phyloP scores from a whole-genome alignment of 1,140 invertebrate species.

The Armadillidium nasatum region DNA sequence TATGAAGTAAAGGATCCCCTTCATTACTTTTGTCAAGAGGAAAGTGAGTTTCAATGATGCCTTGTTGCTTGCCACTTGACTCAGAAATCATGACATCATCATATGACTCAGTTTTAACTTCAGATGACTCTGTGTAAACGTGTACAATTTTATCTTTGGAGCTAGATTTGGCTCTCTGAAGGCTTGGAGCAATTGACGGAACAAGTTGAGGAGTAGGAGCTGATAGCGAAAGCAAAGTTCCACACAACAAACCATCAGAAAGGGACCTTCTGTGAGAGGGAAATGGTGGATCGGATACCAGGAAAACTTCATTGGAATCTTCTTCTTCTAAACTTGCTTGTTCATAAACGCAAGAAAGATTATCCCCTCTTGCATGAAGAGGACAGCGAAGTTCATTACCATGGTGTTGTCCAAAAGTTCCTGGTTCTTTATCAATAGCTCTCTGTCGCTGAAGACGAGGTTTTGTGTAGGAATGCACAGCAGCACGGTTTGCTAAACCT shows the following conservation, averaged over 20 bases:
- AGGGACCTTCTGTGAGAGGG: conserved; percentile 8
- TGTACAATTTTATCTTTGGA: neutral
- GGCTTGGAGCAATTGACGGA: neutral
- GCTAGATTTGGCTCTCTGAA: neutral
- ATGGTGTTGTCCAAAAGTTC: conserved; percentile 23
- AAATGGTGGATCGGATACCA: conserved; percentile 24
- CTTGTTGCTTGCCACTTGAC: neutral
- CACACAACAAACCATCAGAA: conserved; percentile 27
- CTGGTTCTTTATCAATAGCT: conserved; percentile 35
- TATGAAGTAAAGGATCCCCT: conserved; percentile 11
- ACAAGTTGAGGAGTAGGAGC: neutral
- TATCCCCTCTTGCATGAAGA: conserved; percentile 37
- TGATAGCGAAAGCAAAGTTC: neutral
- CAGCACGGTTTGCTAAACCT: neutral
- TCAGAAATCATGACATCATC: neutral
- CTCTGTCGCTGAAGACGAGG: conserved; percentile 39
- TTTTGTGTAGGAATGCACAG: conserved; percentile 24
- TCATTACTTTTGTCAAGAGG: conserved; percentile 19
- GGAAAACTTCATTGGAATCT: conserved; percentile 20
- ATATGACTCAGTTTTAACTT: neutral
- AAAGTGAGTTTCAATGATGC: conserved; percentile 27
- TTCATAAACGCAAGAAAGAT: conserved; percentile 43
- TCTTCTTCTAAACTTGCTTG: conserved; percentile 42
- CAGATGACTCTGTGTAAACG: neutral
- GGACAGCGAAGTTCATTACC: conserved; percentile 33